phyloP scores from a whole-genome alignment of 1,140 invertebrate genomes.

The Helicoverpa zea region DNA sequence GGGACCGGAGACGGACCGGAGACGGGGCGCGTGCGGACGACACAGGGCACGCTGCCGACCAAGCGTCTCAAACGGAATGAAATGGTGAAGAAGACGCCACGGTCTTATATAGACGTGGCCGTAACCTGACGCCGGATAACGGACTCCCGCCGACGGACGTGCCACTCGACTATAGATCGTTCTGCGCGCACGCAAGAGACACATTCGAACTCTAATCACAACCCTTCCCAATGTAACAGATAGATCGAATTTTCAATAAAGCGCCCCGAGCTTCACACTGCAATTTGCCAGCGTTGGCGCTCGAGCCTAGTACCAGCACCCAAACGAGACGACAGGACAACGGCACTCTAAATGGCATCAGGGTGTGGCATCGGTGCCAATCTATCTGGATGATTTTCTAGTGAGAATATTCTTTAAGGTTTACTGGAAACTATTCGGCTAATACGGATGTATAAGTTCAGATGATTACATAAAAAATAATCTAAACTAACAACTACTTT shows the following conservation, averaged over 20 bases:
- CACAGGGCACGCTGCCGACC: slow-evolving; percentile 70
- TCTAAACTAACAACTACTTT: no score
- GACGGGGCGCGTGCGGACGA: slow-evolving; percentile 65
- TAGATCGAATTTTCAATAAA: slow-evolving; percentile 85
- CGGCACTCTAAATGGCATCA: slow-evolving; percentile 70
- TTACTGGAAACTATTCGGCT: no score
- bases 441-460: no score
- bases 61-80: slow-evolving; percentile 84
- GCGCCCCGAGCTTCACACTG: slow-evolving; percentile 79
- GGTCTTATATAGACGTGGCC: slow-evolving; percentile 85
- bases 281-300: slow-evolving; percentile 76
- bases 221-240: slow-evolving; percentile 73
- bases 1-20: slow-evolving; percentile 61
- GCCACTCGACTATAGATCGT: slow-evolving; percentile 68
- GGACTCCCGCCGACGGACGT: slow-evolving; percentile 69
- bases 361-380: slow-evolving; percentile 58
- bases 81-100: slow-evolving; percentile 85
- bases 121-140: slow-evolving; percentile 87
- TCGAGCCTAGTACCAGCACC: slow-evolving; percentile 61
- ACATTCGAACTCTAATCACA: slow-evolving; percentile 51
- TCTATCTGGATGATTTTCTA: slow-evolving; percentile 29
- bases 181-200: slow-evolving; percentile 61
- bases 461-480: no score
- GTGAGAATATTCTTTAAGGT: not conserved
- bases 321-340: slow-evolving; percentile 70